phyloP scores from a whole-genome alignment of 2,113 vertebrate species.

The Mola mola region DNA sequence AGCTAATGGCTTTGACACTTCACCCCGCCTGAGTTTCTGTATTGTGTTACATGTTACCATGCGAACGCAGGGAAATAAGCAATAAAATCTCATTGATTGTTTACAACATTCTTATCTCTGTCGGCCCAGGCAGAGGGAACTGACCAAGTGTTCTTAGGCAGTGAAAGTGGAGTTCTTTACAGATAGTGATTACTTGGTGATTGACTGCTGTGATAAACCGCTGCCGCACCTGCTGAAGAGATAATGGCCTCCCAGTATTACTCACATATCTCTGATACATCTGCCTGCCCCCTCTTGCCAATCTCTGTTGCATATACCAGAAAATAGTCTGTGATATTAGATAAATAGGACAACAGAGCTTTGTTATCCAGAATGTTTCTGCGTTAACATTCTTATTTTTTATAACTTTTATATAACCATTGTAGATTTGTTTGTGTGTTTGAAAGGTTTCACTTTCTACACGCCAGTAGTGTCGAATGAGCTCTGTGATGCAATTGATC shows the following conservation, averaged over 20 bases:
- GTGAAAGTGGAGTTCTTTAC: slow-evolving; percentile 51
- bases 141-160: slow-evolving; percentile 34
- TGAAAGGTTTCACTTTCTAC: too few species aligned
- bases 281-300: background rate
- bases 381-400: too few species aligned
- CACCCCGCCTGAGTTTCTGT: too few species aligned
- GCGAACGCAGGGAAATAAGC: background rate
- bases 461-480: too few species aligned
- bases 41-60: background rate
- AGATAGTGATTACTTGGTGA: slow-evolving; percentile 51
- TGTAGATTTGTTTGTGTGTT: too few species aligned
- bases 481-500: too few species aligned
- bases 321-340: too few species aligned
- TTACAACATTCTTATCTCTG: slow-evolving; percentile 33
- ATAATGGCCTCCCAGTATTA: slow-evolving; percentile 46
- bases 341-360: background rate
- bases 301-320: too few species aligned
- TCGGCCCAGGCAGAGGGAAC: slow-evolving; percentile 4
- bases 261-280: slow-evolving; percentile 38
- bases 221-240: slow-evolving; percentile 36
- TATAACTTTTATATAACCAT: too few species aligned
- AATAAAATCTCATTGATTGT: background rate
- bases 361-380: too few species aligned
- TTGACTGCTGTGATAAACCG: slow-evolving; percentile 61
- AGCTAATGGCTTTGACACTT: background rate